A percentile compares a stretch with the other conserved stretches of the same genome.
phyloP scores from a whole-genome alignment of 2,888 invertebrate genomes.

The Brachypalpus laphriformis region DNA sequence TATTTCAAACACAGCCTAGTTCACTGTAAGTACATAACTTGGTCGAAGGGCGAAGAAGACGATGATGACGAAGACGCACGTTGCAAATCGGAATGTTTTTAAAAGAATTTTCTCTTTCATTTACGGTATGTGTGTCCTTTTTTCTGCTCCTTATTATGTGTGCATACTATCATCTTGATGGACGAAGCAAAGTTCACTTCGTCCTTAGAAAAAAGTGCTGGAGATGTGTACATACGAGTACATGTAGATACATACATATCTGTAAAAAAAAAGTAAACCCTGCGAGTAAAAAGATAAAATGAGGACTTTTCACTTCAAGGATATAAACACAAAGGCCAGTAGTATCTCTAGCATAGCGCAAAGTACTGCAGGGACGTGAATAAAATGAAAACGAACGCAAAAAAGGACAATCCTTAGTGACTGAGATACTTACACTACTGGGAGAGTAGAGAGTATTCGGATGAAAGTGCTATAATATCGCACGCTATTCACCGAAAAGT shows the following conservation, averaged over 20 bases:
- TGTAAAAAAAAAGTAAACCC: constrained; percentile 47
- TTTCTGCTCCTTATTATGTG: constrained; percentile 36
- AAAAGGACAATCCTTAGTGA: constrained; percentile 51
- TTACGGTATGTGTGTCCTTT: constrained; percentile 22
- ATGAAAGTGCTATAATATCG: constrained; percentile 51
- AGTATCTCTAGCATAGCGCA: neutral
- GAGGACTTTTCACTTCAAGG: constrained; percentile 56
- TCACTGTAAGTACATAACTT: constrained; percentile 1
- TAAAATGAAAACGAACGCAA: neutral
- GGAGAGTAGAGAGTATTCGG: constrained; percentile 8
- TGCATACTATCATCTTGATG: constrained; percentile 54
- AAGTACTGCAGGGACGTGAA: neutral
- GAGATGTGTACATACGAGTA: neutral
- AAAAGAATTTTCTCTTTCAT: constrained; percentile 45
- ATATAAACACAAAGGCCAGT: constrained; percentile 50
- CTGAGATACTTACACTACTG: constrained; percentile 16
- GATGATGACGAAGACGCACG: constrained; percentile 1
- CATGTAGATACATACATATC: neutral
- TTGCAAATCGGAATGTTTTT: constrained; percentile 38
- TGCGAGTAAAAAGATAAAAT: constrained; percentile 63
- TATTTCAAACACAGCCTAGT: constrained; percentile 24
- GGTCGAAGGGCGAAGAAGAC: neutral
- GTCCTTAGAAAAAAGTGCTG: neutral
- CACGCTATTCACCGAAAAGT: constrained; percentile 60
- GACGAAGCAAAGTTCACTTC: constrained; percentile 36